Conservation (phyloP, 2,797 vertebrate genomes). For the Morelia viridis region DNA sequence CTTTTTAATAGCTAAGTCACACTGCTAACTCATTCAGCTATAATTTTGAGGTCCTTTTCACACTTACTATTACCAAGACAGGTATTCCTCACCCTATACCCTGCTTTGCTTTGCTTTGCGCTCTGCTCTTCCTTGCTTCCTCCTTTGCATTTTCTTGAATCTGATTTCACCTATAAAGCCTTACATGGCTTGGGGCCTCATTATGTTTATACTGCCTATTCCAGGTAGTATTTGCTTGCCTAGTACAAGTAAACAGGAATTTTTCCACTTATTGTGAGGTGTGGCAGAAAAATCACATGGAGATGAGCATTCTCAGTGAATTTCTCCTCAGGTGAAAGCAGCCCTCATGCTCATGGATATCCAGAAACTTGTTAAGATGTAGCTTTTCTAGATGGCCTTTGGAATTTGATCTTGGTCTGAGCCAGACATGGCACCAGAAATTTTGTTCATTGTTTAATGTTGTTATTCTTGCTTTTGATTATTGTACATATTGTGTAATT, state of each 20-base stretch:
- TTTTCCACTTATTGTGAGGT: slow-evolving; percentile 1
- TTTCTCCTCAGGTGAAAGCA: background rate
- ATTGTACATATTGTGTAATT: background rate
- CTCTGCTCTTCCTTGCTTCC: too few species aligned
- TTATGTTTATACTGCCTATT: background rate
- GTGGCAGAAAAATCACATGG: background rate
- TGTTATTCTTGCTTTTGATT: background rate
- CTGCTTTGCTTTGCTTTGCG: too few species aligned
- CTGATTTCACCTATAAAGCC: background rate
- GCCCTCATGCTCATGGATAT: background rate
- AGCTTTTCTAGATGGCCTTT: background rate
- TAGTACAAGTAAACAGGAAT: background rate
- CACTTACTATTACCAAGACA: background rate
- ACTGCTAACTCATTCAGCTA: background rate
- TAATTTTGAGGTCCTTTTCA: background rate
- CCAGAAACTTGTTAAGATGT: background rate
- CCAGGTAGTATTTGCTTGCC: background rate
- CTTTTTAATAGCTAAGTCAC: background rate
- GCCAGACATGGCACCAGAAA: background rate
- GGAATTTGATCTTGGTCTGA: background rate
- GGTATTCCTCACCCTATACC: background rate
- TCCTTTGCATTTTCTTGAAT: too few species aligned
- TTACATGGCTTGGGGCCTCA: background rate
- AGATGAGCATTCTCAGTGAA: background rate
- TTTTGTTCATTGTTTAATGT: background rate